These are phyloP conservation scores for Gastrophysa polygoni DNA, from an alignment of 2,888 invertebrate species.

Conservation along the genomic window DNA sequence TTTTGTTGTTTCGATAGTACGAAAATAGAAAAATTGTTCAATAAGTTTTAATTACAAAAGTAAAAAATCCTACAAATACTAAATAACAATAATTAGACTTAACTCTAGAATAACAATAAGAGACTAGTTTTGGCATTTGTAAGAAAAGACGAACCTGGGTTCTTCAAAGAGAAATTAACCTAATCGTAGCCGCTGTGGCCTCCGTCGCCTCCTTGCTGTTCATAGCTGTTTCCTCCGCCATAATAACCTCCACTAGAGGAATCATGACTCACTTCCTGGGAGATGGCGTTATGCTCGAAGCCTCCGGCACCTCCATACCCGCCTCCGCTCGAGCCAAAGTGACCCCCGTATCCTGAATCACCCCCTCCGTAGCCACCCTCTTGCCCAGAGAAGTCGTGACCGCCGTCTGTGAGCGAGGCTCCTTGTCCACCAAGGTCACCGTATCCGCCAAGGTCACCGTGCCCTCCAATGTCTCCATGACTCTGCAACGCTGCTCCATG, in stretches of 20 bases:
- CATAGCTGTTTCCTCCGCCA: conserved; percentile 24
- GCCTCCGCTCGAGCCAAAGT: conserved; percentile 3
- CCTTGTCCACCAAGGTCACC: conserved; percentile 17
- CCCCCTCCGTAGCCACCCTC: conserved; percentile 13
- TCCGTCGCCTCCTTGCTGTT: conserved; percentile 20
- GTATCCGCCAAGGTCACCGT: conserved; percentile 1
- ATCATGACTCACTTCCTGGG: conserved; percentile 33
- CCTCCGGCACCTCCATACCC: conserved; percentile 30
- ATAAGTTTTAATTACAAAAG: conserved; percentile 15
- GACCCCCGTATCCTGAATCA: conserved; percentile 5
- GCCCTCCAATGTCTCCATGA: conserved; percentile 5
- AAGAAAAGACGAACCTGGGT: conserved; percentile 8
- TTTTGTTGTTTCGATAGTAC: no score
- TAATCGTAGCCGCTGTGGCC: conserved; percentile 32
- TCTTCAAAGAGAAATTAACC: conserved; percentile 9
- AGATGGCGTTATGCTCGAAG: conserved; percentile 35
- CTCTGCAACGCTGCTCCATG: conserved; percentile 18
- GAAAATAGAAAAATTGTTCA: no score
- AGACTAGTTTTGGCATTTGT: conserved; percentile 36
- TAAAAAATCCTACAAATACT: conserved; percentile 13
- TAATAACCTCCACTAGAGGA: conserved; percentile 25
- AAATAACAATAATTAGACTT: conserved; percentile 9
- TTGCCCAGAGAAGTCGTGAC: conserved; percentile 16
- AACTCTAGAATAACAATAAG: conserved; percentile 22
- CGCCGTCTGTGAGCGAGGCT: conserved; percentile 16